Base-by-base conservation (phyloP, 2,888 invertebrate genomes). In the Pilophorus perplexus region DNA sequence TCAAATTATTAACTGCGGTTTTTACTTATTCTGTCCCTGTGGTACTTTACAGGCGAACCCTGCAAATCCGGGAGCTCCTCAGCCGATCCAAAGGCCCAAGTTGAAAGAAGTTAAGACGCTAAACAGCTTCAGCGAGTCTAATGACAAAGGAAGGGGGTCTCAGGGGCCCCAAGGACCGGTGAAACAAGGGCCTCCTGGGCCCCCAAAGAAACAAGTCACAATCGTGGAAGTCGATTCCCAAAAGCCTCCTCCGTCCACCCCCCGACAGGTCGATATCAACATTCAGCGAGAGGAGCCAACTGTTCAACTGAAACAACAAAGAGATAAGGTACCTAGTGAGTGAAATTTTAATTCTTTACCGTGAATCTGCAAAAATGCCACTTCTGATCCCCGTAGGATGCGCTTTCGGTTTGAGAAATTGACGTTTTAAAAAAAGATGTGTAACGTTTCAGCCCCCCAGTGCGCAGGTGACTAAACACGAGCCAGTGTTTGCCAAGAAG, bases 21-120 rank as follows among this genome's bases (percentile, higher is more conserved):
- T n/a, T n/a, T n/a, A n/a, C n/a, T n/a, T n/a, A n/a, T n/a, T n/a
- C n/a, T n/a, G n/a, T n/a, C n/a, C n/a, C n/a, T n/a, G n/a, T n/a
- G n/a, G n/a, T n/a, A n/a, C n/a, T n/a, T n/a, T n/a, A 10, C 28
- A 62, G 62, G 48, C 23, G 20, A 62, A 62, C 38, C 18, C 62
- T 5, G 62, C 33, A 16, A 62, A 59, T 42, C 40, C 62, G 3
- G 18, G 22, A 1, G 62, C 46, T 18, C 23, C 46, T 2, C 42
- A 20, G 25, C 40, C 12, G 10, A 20, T 44, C 6, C 62, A 46
- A n/a, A 27, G 46, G 4, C 62, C 62, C 12, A 44, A 46, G 20
- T 48, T 62, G 20, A 28, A 22, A 23, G 62, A 62, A 62, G 62
- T 62, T 22, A 62, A 62, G 33, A 46, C 62, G 33, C 62, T 33